Conservation (phyloP, 1,140 invertebrate species). For the Drosophila aff. region DNA sequence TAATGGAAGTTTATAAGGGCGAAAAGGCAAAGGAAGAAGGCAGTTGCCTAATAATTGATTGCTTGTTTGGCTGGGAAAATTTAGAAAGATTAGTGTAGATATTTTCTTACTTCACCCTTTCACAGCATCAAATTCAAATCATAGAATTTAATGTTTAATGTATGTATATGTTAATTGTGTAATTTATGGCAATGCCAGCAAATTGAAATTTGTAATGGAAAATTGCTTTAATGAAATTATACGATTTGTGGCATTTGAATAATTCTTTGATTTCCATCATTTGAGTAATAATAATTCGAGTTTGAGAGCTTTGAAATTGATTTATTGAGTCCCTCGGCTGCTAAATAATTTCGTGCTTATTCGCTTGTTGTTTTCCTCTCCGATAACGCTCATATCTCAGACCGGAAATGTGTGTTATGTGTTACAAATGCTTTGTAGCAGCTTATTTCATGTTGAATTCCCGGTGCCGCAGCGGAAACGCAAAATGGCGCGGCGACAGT, state of each 20-base stretch:
- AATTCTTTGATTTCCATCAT: conserved; percentile 10
- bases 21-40: neutral
- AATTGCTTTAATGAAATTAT: conserved; percentile 17
- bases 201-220: neutral
- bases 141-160: neutral
- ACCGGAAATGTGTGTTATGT: conserved; percentile 25
- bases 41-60: neutral
- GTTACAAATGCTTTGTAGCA: conserved; percentile 8
- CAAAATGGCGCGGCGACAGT: conserved; percentile 58
- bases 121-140: neutral
- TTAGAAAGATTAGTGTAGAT: neutral
- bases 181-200: conserved; percentile 14
- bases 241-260: conserved; percentile 28
- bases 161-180: neutral
- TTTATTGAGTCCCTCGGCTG: conserved; percentile 6
- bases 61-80: neutral
- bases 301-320: conserved; percentile 16
- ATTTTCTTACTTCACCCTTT: neutral
- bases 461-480: conserved; percentile 66
- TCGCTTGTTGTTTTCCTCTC: conserved; percentile 29
- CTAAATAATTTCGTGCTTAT: conserved; percentile 48
- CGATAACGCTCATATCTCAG: conserved; percentile 7
- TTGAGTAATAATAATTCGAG: conserved; percentile 8
- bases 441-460: conserved; percentile 57
- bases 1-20: neutral